Percentiles rank a stretch among this genome's conserved stretches.
phyloP scores from a whole-genome alignment of 2,888 invertebrate genomes.

The Apomyelois bistriatella region DNA sequence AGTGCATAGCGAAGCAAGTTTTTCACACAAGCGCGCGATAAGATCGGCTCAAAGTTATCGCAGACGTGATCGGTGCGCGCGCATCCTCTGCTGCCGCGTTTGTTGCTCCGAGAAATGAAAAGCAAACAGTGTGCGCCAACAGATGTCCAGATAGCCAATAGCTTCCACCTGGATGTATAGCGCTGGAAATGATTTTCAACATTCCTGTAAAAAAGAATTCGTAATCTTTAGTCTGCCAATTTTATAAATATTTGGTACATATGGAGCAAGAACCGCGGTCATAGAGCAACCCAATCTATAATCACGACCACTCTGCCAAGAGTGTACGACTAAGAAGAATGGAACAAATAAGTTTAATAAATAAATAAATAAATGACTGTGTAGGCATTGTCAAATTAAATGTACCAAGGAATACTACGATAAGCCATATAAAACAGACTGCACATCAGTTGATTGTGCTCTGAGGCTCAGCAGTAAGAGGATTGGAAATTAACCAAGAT shows the following conservation, averaged over 20 bases:
- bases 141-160: slow-evolving; percentile 79
- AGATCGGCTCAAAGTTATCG: slow-evolving; percentile 68
- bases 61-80: slow-evolving; percentile 67
- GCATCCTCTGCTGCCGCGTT: slow-evolving; percentile 53
- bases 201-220: too few relatives aligned
- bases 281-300: too few relatives aligned
- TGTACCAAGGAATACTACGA: too few relatives aligned
- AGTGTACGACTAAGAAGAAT: too few relatives aligned
- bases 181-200: slow-evolving; percentile 36
- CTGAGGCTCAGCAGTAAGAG: neutral
- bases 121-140: slow-evolving; percentile 71
- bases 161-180: slow-evolving; percentile 40
- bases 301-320: too few relatives aligned
- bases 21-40: slow-evolving; percentile 36
- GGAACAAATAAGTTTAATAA: too few relatives aligned
- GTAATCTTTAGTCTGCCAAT: too few relatives aligned
- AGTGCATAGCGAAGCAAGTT: slow-evolving; percentile 22
- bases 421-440: neutral
- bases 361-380: too few relatives aligned
- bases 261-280: too few relatives aligned
- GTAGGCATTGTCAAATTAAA: too few relatives aligned
- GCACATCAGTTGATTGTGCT: neutral
- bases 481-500: neutral
- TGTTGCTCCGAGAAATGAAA: slow-evolving; percentile 75
- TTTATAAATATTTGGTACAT: too few relatives aligned